A percentile compares a stretch with the other conserved stretches of the same genome.
These are phyloP conservation scores for Thryonomys swinderianus DNA, from an alignment of 2,113 vertebrate genomes.

Conservation along the genomic window DNA sequence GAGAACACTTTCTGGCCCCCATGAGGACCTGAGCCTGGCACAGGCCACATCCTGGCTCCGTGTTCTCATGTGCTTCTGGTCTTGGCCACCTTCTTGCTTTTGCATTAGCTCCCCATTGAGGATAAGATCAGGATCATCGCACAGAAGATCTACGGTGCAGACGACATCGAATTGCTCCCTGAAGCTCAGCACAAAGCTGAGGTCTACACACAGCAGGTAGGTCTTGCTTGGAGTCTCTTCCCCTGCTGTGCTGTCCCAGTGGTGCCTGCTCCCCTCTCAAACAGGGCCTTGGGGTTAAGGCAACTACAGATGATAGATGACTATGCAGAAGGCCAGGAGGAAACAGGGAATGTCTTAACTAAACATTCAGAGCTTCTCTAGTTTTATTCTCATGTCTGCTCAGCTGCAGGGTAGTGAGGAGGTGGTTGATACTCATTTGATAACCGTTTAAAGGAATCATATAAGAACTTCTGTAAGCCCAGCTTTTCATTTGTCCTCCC, in stretches of 20 bases:
- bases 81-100: neutral
- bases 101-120: constrained; percentile 89
- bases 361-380: neutral
- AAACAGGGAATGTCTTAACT: neutral
- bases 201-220: constrained; percentile 96
- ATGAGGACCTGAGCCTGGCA: neutral
- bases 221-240: neutral
- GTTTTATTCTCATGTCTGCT: neutral
- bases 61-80: neutral
- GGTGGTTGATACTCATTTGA: neutral
- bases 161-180: constrained; percentile 94
- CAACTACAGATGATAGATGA: neutral
- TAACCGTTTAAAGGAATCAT: neutral
- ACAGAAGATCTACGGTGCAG: constrained; percentile 97
- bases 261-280: neutral
- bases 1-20: neutral
- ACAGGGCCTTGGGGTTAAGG: neutral
- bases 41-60: neutral
- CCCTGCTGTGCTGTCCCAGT: neutral
- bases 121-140: constrained; percentile 98
- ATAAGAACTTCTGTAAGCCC: too few relatives aligned
- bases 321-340: neutral
- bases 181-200: constrained; percentile 95
- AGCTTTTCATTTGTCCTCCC: neutral
- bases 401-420: neutral